Evolutionary conservation across 2,113 vertebrate species (phyloP), one percentile per base, ranked within the genome.

Genomic region (Trogon melanurus): DNA sequence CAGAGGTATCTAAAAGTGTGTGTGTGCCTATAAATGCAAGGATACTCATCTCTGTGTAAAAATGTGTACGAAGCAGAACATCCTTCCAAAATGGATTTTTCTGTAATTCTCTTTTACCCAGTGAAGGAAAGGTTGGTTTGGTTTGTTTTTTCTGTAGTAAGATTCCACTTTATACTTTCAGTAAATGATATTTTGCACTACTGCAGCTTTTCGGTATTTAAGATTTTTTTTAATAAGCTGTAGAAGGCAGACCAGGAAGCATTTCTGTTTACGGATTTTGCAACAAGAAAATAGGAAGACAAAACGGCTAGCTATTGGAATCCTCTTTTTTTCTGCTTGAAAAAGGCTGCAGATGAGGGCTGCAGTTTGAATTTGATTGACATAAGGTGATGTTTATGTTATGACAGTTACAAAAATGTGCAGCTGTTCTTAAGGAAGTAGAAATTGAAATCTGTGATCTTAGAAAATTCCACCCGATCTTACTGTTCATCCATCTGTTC

Each of bases 331-430:
- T 69, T 47, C 9, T 88, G 2, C 23, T 89, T 32, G 53, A 56
- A 67, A 53, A 79, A 53, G 74, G 51, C 47, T 90, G 73, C 80
- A 84, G 56, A 69, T 73, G 51, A 89, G 65, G 41, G 19, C 64
- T 96, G 48, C 54, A 79, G 58, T 92, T 93, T 9, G 12, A 80
- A 90, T 85, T 75, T 92, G 74, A 82, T 92, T 94, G 89, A 50
- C 67, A 48, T 66, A 74, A 91, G 51, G 54, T 84, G 84, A 54
- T 79, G 60, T 94, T 95, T 86, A 30, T 88, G 54, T 91, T 95
- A 72, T 91, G 87, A 92, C 93, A 92, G 61, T 94, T 96, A 93
- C 74, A 80, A 93, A 96, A 95, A 91, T 93, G 58, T 94, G 65
- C 74, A 95, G 80, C 83, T 96, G 90, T 85, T 94, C 57, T 51